Evolutionary conservation across 2,113 vertebrate genomes (phyloP).

Genomic region (Apodemus speciosus): DNA sequence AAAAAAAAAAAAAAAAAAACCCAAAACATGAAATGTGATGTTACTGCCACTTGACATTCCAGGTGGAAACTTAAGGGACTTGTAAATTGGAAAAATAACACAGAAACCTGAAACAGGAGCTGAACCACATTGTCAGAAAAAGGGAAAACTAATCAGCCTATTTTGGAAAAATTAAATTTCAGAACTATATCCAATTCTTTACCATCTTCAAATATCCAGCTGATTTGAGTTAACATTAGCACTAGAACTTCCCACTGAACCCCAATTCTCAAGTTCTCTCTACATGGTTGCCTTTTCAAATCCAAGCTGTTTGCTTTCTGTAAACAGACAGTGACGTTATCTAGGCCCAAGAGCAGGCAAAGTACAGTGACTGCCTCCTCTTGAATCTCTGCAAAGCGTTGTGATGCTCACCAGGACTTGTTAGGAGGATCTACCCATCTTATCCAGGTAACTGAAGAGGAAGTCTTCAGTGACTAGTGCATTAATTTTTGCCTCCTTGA

Average conservation of each 20-base stretch:
- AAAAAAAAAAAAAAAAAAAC: conserved; percentile 8
- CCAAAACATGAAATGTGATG: conserved; percentile 53
- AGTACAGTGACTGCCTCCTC: conserved; percentile 46
- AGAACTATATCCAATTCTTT: conserved; percentile 58
- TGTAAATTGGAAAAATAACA: conserved; percentile 70
- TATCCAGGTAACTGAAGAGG: conserved; percentile 35
- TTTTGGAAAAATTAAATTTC: conserved; percentile 67
- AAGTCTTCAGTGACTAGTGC: neutral
- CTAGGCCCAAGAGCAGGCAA: conserved; percentile 51
- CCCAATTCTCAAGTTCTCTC: conserved; percentile 53
- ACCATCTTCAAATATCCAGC: conserved; percentile 56
- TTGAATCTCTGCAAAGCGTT: neutral
- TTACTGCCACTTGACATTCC: conserved; percentile 64
- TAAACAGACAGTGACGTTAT: conserved; percentile 31
- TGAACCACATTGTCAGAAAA: conserved; percentile 49
- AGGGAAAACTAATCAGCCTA: conserved; percentile 54
- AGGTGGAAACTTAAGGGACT: conserved; percentile 65
- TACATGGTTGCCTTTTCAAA: conserved; percentile 42
- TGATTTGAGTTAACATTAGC: conserved; percentile 53
- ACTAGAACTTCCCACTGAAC: conserved; percentile 41
- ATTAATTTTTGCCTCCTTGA: conserved; percentile 47
- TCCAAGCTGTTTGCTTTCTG: conserved; percentile 22
- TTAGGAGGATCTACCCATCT: conserved; percentile 28
- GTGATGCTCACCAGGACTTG: conserved; percentile 14
- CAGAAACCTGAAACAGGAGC: conserved; percentile 61